A percentile compares a stretch with the other conserved stretches of the same genome.
Evolutionary conservation across 1,140 invertebrate genomes (phyloP).

Genomic region (Zaprionus lachaisei): DNA sequence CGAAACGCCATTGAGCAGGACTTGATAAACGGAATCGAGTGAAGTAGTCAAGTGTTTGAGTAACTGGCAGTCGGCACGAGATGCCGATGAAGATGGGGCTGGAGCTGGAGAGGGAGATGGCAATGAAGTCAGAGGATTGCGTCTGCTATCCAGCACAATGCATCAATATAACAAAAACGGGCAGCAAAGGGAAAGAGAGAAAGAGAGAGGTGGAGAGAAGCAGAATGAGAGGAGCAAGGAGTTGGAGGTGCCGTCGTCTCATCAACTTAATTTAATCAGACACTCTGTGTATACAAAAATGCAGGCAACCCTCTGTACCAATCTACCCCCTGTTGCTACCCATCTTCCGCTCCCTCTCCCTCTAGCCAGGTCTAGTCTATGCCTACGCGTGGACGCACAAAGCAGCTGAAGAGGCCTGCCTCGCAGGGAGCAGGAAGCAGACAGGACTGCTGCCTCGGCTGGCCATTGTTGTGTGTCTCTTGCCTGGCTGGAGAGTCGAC

Average conservation of each 20-base stretch:
- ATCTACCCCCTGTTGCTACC: too few species aligned
- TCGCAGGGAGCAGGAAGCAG: neutral
- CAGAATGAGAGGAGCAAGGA: constrained; percentile 11
- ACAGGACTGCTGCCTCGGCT: constrained; percentile 9
- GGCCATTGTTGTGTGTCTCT: constrained; percentile 43
- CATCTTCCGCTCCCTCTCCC: constrained; percentile 5
- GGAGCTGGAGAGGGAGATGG: constrained; percentile 1
- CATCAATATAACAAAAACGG: constrained; percentile 80
- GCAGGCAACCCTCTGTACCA: constrained; percentile 28
- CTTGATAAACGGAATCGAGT: constrained; percentile 70
- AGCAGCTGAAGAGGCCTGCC: constrained; percentile 10
- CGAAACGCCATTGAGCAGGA: constrained; percentile 61
- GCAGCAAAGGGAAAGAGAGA: constrained; percentile 57
- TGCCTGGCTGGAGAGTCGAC: constrained; percentile 15
- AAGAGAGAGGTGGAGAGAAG: neutral
- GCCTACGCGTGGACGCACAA: constrained; percentile 62
- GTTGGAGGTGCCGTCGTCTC: constrained; percentile 50
- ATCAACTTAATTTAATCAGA: constrained; percentile 83
- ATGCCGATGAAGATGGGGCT: constrained; percentile 18
- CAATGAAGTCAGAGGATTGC: constrained; percentile 19
- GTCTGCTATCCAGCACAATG: constrained; percentile 60
- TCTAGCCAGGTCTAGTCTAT: constrained; percentile 47
- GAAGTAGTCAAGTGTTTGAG: constrained; percentile 73
- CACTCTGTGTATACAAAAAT: constrained; percentile 79
- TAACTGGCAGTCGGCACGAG: constrained; percentile 50